Base-by-base conservation (phyloP, 2,797 vertebrate species). In the Sibirionetta formosa region DNA sequence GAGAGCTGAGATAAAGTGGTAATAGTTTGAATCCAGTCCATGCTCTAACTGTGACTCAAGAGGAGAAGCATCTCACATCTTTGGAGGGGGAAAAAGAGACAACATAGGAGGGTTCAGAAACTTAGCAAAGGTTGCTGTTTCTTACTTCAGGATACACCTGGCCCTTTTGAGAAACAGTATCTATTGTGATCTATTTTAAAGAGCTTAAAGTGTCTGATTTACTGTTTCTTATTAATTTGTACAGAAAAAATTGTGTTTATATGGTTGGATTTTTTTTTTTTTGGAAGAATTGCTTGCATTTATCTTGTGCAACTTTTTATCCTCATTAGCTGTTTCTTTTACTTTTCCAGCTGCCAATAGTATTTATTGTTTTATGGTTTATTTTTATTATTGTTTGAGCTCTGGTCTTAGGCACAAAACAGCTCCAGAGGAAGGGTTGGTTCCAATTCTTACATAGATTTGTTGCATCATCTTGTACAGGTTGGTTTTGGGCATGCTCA, bases 311-410 rank as follows among this genome's bases (percentile, higher is more conserved):
- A 86, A 11, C 7, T 48, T 84, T 63, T 72, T 76, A 27, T 42
- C 11, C 29, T 40, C 27, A 4, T 22, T 58, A 83, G 23, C 26
- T 5, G 0, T 1, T 70, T 94, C 90, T 48, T 86, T 33, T 70
- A 42, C 44, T 65, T 86, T 80, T 77, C 44, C 56, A 79, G 9
- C 23, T 2, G 5, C 54, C 56, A 73, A 10, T 79, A 91, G 19
- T 15, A 53, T 57, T 86, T 70, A 26, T 48, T 64, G 17, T 46
- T 70, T 80, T 64, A n/a, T 64, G 7, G 38, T 83, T 84, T 76
- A 69, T 63, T 93, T 95, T 95, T 90, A 22, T n/a, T 90, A 92
- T 73, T 10, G 29, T 77, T 88, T 86, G 83, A 90, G 58, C 40
- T 63, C 31, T 53, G 7, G 8, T 40, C 17, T 77, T 77, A 33